phyloP scores from a whole-genome alignment of 2,113 vertebrate species.

The Callocephalon fimbriatum region DNA sequence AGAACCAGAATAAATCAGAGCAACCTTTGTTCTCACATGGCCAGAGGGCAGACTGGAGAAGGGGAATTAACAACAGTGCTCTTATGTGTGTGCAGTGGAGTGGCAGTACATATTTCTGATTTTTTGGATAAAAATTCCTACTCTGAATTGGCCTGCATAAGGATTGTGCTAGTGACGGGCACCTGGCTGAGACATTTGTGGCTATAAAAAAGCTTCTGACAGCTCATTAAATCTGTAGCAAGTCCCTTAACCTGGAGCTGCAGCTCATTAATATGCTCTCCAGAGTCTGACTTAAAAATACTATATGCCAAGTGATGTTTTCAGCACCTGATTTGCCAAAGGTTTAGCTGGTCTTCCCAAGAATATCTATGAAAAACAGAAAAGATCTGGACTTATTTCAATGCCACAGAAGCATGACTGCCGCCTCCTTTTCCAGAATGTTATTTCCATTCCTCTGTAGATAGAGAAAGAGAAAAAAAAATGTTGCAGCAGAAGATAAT shows the following conservation, averaged over 20 bases:
- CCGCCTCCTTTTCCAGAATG: neutral
- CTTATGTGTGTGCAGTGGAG: neutral
- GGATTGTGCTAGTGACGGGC: neutral
- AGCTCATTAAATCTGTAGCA: slow-evolving; percentile 23
- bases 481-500: neutral
- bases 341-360: slow-evolving; percentile 19
- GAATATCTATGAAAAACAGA: slow-evolving; percentile 9
- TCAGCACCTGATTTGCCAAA: slow-evolving; percentile 3
- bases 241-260: slow-evolving; percentile 6
- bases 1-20: neutral
- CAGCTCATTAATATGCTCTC: slow-evolving; percentile 37
- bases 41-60: neutral
- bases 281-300: neutral
- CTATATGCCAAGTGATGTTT: neutral
- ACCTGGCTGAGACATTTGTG: slow-evolving; percentile 34
- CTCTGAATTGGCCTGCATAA: neutral
- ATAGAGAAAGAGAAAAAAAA: slow-evolving; percentile 7
- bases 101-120: neutral
- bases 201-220: slow-evolving; percentile 44
- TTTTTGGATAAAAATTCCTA: neutral
- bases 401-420: neutral
- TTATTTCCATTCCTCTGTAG: slow-evolving; percentile 9
- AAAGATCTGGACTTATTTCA: slow-evolving; percentile 28
- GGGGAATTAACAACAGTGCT: neutral
- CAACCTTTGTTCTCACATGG: neutral